Percentiles rank a stretch among this genome's conserved stretches.
These are phyloP conservation scores for Emydura subglobosa DNA, from an alignment of 2,113 vertebrate genomes.

Conservation along the genomic window DNA sequence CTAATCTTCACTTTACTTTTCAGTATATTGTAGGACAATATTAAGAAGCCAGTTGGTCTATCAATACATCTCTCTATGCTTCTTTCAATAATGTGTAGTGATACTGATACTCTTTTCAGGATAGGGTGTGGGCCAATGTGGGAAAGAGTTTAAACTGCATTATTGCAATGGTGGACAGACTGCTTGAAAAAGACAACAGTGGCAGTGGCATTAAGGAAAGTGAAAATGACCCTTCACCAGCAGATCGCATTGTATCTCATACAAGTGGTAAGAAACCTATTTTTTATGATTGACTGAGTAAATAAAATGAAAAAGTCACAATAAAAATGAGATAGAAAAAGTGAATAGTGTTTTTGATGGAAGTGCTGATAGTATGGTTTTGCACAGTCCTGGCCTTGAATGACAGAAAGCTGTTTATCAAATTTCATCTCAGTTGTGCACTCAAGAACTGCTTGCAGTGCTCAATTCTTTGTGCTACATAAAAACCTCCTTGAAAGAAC, in stretches of 20 bases:
- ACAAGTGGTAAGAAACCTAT: conserved; percentile 82
- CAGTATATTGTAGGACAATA: not conserved
- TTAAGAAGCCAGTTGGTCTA: not conserved
- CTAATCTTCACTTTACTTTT: not conserved
- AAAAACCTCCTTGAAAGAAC: conserved; percentile 33
- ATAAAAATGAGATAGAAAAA: not conserved
- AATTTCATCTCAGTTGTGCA: conserved; percentile 31
- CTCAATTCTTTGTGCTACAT: not conserved
- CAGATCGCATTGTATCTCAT: conserved; percentile 83
- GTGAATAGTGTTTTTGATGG: not conserved
- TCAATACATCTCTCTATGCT: not conserved
- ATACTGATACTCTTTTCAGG: conserved; percentile 86
- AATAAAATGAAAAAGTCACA: conserved; percentile 24
- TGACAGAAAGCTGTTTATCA: conserved; percentile 41
- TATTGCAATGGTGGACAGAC: conserved; percentile 94
- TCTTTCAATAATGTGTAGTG: conserved; percentile 49
- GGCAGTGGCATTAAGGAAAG: conserved; percentile 23
- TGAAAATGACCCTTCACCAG: conserved; percentile 76
- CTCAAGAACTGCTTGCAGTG: conserved; percentile 31
- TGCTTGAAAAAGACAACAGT: conserved; percentile 86
- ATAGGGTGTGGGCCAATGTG: conserved; percentile 95
- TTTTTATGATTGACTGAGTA: not conserved
- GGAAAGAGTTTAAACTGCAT: conserved; percentile 95
- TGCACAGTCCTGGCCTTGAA: not conserved
- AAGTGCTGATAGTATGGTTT: conserved; percentile 12